Conservation (phyloP, 2,797 vertebrate species). For the Sebastes steindachneri region DNA sequence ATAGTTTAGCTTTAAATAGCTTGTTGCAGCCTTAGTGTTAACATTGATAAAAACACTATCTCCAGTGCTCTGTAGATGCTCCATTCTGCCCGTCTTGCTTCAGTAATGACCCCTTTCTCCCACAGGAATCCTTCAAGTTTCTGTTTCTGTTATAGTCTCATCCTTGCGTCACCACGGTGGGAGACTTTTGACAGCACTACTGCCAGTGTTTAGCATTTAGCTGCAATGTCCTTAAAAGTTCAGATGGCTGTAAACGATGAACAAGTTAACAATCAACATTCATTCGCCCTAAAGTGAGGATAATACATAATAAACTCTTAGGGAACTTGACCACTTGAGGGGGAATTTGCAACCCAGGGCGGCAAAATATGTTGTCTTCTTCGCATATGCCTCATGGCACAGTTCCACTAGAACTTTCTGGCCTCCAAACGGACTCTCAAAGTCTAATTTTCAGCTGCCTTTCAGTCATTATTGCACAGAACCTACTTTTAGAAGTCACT, state of each 20-base stretch:
- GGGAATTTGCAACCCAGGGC: not conserved
- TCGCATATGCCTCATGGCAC: not conserved
- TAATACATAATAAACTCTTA: not conserved
- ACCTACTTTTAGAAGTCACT: not conserved
- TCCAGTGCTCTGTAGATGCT: not conserved
- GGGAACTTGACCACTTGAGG: not conserved
- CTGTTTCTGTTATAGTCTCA: not conserved
- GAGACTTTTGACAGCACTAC: not conserved
- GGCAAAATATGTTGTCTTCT: not conserved
- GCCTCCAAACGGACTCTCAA: not conserved
- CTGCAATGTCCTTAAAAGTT: not conserved
- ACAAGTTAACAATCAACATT: not conserved
- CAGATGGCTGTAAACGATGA: not conserved
- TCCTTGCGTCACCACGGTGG: slow-evolving; percentile 6
- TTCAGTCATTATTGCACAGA: not conserved
- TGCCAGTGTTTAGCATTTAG: not conserved
- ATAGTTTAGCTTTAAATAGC: not conserved
- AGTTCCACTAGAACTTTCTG: not conserved
- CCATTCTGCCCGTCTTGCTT: not conserved
- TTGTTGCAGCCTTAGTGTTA: not conserved
- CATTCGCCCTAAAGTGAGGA: not conserved
- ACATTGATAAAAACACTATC: not conserved
- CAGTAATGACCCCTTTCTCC: not conserved
- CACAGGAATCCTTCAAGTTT: not conserved
- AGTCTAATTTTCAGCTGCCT: not conserved